Conservation (phyloP, 2,797 vertebrate genomes). For the Corythornis leucogaster region DNA sequence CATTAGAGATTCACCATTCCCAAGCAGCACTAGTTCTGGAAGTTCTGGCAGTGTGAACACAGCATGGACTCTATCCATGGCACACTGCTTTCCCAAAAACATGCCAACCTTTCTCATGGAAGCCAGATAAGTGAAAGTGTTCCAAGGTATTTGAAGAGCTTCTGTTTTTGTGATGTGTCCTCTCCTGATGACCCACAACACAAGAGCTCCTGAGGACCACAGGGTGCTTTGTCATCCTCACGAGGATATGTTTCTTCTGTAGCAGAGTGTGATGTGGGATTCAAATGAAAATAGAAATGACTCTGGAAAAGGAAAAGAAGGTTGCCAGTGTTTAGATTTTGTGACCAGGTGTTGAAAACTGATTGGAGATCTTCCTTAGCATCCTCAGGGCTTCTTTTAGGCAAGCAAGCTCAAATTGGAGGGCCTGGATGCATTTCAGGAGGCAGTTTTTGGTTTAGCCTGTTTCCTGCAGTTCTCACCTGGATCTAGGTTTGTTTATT, state of each 20-base stretch:
- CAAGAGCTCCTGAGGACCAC: background rate
- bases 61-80: fast-evolving
- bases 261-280: background rate
- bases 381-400: background rate
- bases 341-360: background rate
- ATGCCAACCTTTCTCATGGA: background rate
- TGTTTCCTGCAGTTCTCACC: constrained; percentile 7
- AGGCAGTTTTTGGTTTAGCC: background rate
- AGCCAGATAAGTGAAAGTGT: background rate
- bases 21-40: background rate
- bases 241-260: background rate
- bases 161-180: background rate
- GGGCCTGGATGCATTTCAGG: background rate
- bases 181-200: background rate
- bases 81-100: background rate
- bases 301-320: background rate
- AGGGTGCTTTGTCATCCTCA: background rate
- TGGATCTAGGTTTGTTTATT: constrained; percentile 8
- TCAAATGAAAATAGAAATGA: background rate
- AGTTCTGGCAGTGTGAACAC: background rate
- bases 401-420: background rate
- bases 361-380: background rate
- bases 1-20: background rate
- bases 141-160: background rate
- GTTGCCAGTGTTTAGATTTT: background rate